Percentiles rank a stretch among this genome's conserved stretches.
Evolutionary conservation across 2,797 vertebrate species (phyloP).

Genomic region (Nannoperca obscura): DNA sequence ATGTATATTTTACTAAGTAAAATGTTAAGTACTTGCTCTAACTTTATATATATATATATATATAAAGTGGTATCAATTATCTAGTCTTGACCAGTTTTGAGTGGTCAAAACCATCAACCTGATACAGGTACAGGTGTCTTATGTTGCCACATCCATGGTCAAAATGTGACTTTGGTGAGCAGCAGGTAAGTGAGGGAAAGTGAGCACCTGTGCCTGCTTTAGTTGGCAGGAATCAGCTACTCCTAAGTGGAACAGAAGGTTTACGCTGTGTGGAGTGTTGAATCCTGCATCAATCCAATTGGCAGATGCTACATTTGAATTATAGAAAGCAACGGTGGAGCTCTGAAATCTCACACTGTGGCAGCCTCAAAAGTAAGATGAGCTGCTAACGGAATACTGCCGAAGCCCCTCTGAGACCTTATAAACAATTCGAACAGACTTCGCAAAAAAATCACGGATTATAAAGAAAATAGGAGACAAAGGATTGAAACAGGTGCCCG

Average conservation of each 20-base stretch:
- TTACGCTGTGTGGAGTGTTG: constrained; percentile 52
- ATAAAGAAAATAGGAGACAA: constrained; percentile 21
- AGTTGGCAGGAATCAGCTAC: constrained; percentile 63
- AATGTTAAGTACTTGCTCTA: no score
- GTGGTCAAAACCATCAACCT: neutral
- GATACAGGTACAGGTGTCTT: constrained; percentile 45
- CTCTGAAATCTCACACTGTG: constrained; percentile 39
- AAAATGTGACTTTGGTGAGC: constrained; percentile 40
- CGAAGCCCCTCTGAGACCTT: constrained; percentile 7
- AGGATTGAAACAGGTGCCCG: neutral
- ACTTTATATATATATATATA: neutral
- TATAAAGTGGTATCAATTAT: neutral
- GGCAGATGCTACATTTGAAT: constrained; percentile 71
- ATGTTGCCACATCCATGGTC: constrained; percentile 30
- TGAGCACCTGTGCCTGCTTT: constrained; percentile 60
- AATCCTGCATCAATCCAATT: constrained; percentile 67
- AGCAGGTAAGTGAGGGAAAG: constrained; percentile 46
- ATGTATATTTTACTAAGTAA: neutral
- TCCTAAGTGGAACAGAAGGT: constrained; percentile 59
- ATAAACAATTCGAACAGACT: constrained; percentile 3
- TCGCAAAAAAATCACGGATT: constrained; percentile 17
- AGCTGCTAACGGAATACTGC: constrained; percentile 30
- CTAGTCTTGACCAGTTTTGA: neutral
- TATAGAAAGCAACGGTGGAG: constrained; percentile 46
- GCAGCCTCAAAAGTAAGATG: constrained; percentile 37